Conservation (phyloP, 1,140 invertebrate species). For the Helicoverpa zea region DNA sequence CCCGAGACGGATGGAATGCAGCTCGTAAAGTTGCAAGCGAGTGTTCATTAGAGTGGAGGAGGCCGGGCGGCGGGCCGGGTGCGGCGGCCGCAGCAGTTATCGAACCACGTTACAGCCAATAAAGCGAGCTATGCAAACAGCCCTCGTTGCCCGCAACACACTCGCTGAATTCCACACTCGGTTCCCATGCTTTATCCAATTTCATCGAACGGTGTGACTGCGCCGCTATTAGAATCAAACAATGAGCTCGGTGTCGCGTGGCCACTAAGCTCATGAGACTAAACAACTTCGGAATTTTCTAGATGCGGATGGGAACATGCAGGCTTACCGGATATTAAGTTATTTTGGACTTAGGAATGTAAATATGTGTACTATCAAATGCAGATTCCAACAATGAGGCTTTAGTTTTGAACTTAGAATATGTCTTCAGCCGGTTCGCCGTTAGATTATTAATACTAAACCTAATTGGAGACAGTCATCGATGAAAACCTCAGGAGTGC, state of each 20-base stretch:
- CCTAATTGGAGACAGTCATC: conserved; percentile 53
- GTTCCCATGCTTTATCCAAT: conserved; percentile 85
- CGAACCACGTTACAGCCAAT: conserved; percentile 80
- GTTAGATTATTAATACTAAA: conserved; percentile 8
- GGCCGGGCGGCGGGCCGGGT: conserved; percentile 53
- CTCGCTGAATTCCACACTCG: conserved; percentile 74
- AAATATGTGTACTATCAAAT: no score
- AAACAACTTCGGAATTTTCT: conserved; percentile 67
- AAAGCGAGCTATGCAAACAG: conserved; percentile 84
- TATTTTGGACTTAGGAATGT: no score
- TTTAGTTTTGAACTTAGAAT: background rate
- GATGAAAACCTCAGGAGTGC: conserved; percentile 62
- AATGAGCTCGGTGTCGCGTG: conserved; percentile 75
- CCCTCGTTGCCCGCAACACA: conserved; percentile 65
- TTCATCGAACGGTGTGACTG: conserved; percentile 77
- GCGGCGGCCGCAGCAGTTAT: conserved; percentile 65
- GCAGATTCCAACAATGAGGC: no score
- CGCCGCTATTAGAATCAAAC: conserved; percentile 73
- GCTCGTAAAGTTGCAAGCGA: conserved; percentile 69
- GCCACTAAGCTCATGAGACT: conserved; percentile 61
- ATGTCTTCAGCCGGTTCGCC: background rate
- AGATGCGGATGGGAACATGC: conserved; percentile 56
- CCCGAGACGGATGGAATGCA: conserved; percentile 69
- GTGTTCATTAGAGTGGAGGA: conserved; percentile 75
- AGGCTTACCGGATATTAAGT: conserved; percentile 33